These are phyloP conservation scores for Salvator merianae DNA, from an alignment of 2,113 vertebrate species.

Conservation along the genomic window DNA sequence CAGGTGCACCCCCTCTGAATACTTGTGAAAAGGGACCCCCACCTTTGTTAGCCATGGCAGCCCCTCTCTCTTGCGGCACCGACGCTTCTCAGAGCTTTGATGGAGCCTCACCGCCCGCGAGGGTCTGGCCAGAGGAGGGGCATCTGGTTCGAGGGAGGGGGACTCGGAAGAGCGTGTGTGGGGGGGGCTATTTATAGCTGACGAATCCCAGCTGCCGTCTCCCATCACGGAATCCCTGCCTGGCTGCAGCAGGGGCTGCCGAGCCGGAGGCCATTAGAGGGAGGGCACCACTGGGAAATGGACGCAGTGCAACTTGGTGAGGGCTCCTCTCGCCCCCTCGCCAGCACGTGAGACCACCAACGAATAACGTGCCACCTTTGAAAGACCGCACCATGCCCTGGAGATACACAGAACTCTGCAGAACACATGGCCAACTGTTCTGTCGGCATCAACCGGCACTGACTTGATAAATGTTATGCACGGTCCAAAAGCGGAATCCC, in stretches of 20 bases:
- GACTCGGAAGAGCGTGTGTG: not conserved
- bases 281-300: not conserved
- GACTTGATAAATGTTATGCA: too few relatives aligned
- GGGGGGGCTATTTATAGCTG: constrained; percentile 47
- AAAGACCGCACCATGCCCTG: too few relatives aligned
- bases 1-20: not conserved
- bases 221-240: not conserved
- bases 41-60: constrained; percentile 25
- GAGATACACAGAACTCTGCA: too few relatives aligned
- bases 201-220: constrained; percentile 22
- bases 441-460: too few relatives aligned
- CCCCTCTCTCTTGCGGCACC: not conserved
- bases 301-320: too few relatives aligned
- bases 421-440: too few relatives aligned
- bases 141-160: not conserved
- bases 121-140: not conserved
- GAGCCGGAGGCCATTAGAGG: not conserved
- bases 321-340: too few relatives aligned
- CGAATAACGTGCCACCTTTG: too few relatives aligned
- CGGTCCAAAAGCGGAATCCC: too few relatives aligned
- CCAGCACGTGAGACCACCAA: too few relatives aligned
- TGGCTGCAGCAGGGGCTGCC: not conserved
- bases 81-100: not conserved
- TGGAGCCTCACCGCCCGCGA: not conserved
- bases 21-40: constrained; percentile 15